Conservation (phyloP, 2,888 invertebrate genomes). For the Coenonympha arcania region DNA sequence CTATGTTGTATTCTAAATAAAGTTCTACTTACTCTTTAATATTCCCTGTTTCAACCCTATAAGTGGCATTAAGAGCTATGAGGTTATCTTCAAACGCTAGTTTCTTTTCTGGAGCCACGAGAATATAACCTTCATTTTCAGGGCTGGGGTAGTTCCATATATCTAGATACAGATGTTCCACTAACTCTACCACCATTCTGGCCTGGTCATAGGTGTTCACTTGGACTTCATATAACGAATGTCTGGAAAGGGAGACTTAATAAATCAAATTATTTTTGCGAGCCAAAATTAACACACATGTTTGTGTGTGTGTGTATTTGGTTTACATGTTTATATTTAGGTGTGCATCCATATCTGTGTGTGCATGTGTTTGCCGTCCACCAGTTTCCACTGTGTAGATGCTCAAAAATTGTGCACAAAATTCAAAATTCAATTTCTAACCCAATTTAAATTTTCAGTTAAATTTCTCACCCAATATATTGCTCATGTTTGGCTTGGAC, state of each 20-base stretch:
- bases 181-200: constrained; percentile 37
- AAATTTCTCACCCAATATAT: constrained; percentile 57
- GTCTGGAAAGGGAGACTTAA: no score
- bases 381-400: no score
- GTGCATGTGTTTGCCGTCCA: no score
- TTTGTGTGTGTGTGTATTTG: no score
- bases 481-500: constrained; percentile 49
- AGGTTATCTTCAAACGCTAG: constrained; percentile 41
- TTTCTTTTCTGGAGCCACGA: constrained; percentile 42
- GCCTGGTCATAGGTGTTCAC: constrained; percentile 30
- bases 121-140: constrained; percentile 29
- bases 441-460: no score
- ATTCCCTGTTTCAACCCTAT: constrained; percentile 44
- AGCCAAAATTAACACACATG: no score
- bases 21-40: constrained; percentile 54
- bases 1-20: no score
- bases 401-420: no score
- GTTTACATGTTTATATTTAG: no score
- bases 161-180: constrained; percentile 36
- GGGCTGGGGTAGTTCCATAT: constrained; percentile 42
- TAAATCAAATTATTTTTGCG: neutral
- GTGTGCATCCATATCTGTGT: no score
- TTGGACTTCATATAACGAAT: constrained; percentile 34
- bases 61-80: constrained; percentile 36
- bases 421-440: no score